Evolutionary conservation across 2,888 invertebrate genomes (phyloP).

Genomic region (Aphrophora alni): DNA sequence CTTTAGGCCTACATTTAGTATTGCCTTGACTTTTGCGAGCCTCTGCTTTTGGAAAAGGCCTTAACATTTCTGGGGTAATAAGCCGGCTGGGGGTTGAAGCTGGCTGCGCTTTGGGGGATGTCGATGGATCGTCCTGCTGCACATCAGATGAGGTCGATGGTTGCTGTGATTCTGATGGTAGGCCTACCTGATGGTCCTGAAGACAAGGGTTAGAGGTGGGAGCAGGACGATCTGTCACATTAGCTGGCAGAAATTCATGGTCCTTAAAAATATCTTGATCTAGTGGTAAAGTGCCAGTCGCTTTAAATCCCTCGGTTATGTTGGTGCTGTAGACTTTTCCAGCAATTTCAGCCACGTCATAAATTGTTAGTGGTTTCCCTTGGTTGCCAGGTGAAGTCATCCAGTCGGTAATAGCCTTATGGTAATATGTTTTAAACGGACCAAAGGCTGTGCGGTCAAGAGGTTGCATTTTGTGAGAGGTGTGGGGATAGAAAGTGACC

Average conservation of each 20-base stretch:
- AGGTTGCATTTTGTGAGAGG: too few species aligned
- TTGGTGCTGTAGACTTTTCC: conserved; percentile 20
- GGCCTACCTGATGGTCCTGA: conserved; percentile 10
- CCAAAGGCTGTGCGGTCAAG: too few species aligned
- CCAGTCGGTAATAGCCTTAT: conserved; percentile 31
- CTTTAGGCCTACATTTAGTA: neutral
- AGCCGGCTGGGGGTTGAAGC: too few species aligned
- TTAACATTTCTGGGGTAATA: conserved; percentile 17
- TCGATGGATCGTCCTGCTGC: neutral
- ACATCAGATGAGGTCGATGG: conserved; percentile 19
- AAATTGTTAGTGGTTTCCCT: conserved; percentile 34
- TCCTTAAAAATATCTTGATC: neutral
- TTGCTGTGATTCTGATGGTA: conserved; percentile 11
- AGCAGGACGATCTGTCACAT: too few species aligned
- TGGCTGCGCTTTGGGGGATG: neutral
- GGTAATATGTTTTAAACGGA: too few species aligned
- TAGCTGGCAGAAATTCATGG: neutral
- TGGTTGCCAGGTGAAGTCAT: conserved; percentile 30
- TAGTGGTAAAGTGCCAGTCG: too few species aligned
- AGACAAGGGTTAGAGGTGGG: neutral
- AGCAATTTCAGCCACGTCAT: conserved; percentile 33
- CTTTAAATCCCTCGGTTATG: conserved; percentile 23
- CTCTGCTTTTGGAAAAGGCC: conserved; percentile 26
- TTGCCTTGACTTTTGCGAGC: conserved; percentile 24
- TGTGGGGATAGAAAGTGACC: too few species aligned